These are phyloP conservation scores for Baryphthengus martii DNA, from an alignment of 2,113 vertebrate species.

Conservation along the genomic window DNA sequence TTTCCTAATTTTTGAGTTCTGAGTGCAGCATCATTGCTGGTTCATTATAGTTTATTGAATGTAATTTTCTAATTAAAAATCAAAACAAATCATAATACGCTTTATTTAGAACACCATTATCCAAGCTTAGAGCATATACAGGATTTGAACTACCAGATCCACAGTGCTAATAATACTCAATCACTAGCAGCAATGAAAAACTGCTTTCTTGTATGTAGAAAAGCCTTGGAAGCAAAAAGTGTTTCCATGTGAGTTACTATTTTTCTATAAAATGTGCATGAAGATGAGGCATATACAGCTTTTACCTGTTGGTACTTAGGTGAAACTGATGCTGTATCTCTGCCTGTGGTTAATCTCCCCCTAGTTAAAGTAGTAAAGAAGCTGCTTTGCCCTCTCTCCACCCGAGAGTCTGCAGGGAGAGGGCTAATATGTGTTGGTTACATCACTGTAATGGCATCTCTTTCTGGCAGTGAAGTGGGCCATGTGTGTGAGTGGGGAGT, in stretches of 20 bases:
- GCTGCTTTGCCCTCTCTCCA: not conserved
- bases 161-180: not conserved
- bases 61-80: not conserved
- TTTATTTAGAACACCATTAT: not conserved
- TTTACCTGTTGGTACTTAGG: not conserved
- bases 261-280: not conserved
- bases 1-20: not conserved
- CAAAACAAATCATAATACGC: not conserved
- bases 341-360: not conserved
- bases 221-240: not conserved
- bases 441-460: not conserved
- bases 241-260: not conserved
- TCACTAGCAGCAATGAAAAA: not conserved
- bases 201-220: not conserved
- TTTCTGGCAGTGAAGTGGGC: not conserved
- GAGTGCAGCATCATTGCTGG: not conserved
- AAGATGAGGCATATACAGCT: not conserved
- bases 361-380: not conserved
- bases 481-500: not conserved
- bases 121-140: not conserved
- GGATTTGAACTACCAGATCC: not conserved
- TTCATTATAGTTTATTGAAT: not conserved
- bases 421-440: not conserved
- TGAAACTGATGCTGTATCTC: not conserved
- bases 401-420: not conserved